phyloP scores from a whole-genome alignment of 2,113 vertebrate genomes.

The Malurus alboscapulatus region DNA sequence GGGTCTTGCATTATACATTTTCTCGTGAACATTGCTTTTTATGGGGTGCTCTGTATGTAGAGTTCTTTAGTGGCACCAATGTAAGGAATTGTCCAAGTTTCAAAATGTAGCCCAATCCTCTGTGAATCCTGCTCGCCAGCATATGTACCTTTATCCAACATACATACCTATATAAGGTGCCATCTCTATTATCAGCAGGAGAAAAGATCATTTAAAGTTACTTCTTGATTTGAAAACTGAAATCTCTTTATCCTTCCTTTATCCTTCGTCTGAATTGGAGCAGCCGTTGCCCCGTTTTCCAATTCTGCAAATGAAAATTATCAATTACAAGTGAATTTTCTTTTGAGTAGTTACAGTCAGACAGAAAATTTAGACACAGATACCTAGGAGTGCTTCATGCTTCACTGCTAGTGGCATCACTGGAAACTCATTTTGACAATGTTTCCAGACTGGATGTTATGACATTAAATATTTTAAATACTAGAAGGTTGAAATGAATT shows the following conservation, averaged over 20 bases:
- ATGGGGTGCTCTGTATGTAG: accelerated
- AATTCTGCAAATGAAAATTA: not conserved
- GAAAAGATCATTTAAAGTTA: not conserved
- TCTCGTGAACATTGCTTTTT: not conserved
- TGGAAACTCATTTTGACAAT: not conserved
- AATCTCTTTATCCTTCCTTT: not conserved
- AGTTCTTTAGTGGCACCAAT: not conserved
- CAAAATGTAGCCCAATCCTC: not conserved
- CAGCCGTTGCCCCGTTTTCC: not conserved
- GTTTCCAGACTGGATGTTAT: not conserved
- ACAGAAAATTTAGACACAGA: not conserved
- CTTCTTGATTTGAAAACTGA: not conserved
- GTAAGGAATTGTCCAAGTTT: not conserved
- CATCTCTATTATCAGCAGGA: not conserved
- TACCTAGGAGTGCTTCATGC: not conserved
- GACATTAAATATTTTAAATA: not conserved
- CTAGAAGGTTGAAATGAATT: not conserved
- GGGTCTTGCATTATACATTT: not conserved
- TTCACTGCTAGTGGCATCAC: not conserved
- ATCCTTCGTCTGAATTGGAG: not conserved
- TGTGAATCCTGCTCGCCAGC: not conserved
- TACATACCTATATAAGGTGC: not conserved
- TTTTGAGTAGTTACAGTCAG: not conserved
- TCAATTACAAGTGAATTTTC: not conserved
- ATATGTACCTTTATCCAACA: not conserved